Percentiles rank a stretch among this genome's conserved stretches.
These are phyloP conservation scores for Gallirallus australis DNA, from an alignment of 2,797 vertebrate genomes.

Conservation along the genomic window DNA sequence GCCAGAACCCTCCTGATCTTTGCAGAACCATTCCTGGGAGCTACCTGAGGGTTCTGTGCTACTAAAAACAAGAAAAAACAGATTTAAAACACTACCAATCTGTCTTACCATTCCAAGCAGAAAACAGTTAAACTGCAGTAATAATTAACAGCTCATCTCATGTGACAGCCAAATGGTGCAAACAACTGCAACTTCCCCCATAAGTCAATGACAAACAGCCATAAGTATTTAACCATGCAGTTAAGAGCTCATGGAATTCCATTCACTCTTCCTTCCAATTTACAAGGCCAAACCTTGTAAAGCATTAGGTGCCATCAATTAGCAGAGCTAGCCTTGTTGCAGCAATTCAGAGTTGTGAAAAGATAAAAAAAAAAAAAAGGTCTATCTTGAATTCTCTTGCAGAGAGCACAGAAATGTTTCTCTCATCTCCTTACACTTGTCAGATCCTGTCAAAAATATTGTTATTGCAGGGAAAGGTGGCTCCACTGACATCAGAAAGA, in stretches of 20 bases:
- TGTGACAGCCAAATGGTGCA: background rate
- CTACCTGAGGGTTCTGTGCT: conserved; percentile 31
- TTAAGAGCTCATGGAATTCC: background rate
- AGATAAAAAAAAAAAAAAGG: background rate
- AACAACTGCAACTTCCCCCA: background rate
- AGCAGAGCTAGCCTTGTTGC: background rate
- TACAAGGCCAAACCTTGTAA: background rate
- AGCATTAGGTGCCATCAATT: background rate
- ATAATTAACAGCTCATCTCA: background rate
- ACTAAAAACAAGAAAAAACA: background rate
- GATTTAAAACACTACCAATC: background rate
- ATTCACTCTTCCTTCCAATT: background rate
- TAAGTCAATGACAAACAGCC: background rate
- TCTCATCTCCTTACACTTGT: background rate
- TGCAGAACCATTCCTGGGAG: conserved; percentile 30
- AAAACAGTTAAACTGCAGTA: background rate
- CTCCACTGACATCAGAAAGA: background rate
- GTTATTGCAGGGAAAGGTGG: background rate
- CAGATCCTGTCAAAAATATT: background rate
- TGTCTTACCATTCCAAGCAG: background rate
- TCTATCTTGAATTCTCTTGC: background rate
- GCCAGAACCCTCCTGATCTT: background rate
- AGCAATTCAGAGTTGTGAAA: background rate
- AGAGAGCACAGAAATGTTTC: background rate
- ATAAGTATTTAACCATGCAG: background rate